Evolutionary conservation across 2,113 vertebrate genomes (phyloP), one percentile per base, ranked within the genome.

Genomic region (Ictidomys tridecemlineatus): DNA sequence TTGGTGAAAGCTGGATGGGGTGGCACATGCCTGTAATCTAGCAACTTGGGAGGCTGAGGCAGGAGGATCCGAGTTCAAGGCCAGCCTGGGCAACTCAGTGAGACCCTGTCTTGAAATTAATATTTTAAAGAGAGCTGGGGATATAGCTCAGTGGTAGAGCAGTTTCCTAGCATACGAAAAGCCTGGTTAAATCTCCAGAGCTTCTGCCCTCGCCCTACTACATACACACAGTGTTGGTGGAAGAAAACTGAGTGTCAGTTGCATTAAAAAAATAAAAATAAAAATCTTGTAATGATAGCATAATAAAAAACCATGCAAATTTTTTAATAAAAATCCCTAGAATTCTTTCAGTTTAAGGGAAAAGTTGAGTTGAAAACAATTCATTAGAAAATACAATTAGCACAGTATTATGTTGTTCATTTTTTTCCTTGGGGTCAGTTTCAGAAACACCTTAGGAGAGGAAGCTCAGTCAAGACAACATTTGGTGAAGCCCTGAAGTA

Each of bases 261-360:
- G 1, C 37, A 82, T 30, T 28, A 78, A 58, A 51, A 67, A 85
- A 34, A 26, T 28, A 78, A 58, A 51, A 67, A 85, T 30, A 26
- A 70, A 90, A 73, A 85, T 94, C 24, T 82, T 86, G 28, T 32
- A 76, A 78, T 93, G 26, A 42, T 53, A 80, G 61, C 74, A 89
- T 65, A 61, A 89, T 67, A 65, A 83, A 67, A 63, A 87, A 88
- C 13, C 24, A 42, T n/a, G 26, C 7, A 92, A 42, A 39, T 51
- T 82, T 86, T 63, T 45, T 4, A 89, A 93, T 26, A 82, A 85
- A 91, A 76, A 72, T 32, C 79, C 67, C 24, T 73, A 53, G 22
- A 24, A 32, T 65, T 82, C 88, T 63, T 88, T 74, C 45, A 65
- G 65, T 11, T 30, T 63, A 69, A 91, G 9, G 24, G 20, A 58